phyloP scores from a whole-genome alignment of 1,140 invertebrate genomes.

The Tigriopus japonicus region DNA sequence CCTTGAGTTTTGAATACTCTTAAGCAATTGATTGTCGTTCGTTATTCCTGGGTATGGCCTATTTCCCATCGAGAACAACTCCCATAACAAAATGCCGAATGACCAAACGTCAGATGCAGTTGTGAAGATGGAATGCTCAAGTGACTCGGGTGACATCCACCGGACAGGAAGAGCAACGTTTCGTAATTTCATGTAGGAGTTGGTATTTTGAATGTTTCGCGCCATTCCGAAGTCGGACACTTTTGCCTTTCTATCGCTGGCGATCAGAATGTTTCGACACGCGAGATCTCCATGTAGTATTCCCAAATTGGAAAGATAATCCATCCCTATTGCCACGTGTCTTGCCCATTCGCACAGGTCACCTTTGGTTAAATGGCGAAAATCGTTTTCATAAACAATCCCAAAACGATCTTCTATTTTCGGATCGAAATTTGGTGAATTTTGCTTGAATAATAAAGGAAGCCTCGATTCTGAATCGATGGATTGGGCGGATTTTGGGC shows the following conservation, averaged over 20 bases:
- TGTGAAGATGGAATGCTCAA: slow-evolving; percentile 26
- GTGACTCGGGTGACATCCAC: slow-evolving; percentile 34
- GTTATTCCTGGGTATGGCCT: slow-evolving; percentile 19
- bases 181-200: slow-evolving; percentile 81
- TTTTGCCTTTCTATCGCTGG: slow-evolving; percentile 72
- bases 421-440: too few relatives aligned
- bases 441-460: too few relatives aligned
- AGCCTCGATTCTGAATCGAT: too few relatives aligned
- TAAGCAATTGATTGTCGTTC: not conserved
- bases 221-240: slow-evolving; percentile 93
- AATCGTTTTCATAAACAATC: too few relatives aligned
- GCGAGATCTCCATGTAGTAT: slow-evolving; percentile 85
- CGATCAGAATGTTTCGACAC: slow-evolving; percentile 81
- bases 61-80: slow-evolving; percentile 30
- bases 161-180: slow-evolving; percentile 28
- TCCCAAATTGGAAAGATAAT: slow-evolving; percentile 26
- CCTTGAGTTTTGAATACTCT: not conserved
- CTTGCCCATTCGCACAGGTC: slow-evolving; percentile 18
- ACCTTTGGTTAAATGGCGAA: not conserved
- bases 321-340: slow-evolving; percentile 19
- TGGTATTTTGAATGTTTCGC: slow-evolving; percentile 68
- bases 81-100: slow-evolving; percentile 40
- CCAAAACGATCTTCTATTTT: too few relatives aligned
- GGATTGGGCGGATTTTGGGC: too few relatives aligned
- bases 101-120: slow-evolving; percentile 32